phyloP scores from a whole-genome alignment of 2,113 vertebrate genomes.

The Onychostoma macrolepis region DNA sequence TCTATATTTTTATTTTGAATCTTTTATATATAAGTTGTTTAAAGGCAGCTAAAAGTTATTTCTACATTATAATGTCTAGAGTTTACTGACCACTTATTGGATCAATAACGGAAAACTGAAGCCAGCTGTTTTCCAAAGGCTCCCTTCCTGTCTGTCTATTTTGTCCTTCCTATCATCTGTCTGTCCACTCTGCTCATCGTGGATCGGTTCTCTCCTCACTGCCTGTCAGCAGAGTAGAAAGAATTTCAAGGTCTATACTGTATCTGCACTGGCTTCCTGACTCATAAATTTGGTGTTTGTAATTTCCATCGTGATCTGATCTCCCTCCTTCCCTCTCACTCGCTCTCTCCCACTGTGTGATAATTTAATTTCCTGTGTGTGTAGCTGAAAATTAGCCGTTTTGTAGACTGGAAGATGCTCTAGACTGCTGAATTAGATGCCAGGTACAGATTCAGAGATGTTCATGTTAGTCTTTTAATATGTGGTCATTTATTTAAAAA shows the following conservation, averaged over 20 bases:
- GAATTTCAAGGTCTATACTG: conserved; percentile 15
- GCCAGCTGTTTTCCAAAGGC: neutral
- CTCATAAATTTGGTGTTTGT: conserved; percentile 2
- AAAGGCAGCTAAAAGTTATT: neutral
- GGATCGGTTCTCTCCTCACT: neutral
- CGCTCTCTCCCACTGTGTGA: neutral
- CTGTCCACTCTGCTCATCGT: neutral
- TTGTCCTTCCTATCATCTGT: neutral
- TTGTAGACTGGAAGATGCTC: neutral
- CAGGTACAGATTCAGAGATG: neutral
- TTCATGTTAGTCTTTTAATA: neutral
- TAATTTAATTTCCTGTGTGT: conserved; percentile 23
- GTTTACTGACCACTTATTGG: neutral
- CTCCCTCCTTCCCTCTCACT: neutral
- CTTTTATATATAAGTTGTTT: neutral
- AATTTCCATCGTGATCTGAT: conserved; percentile 9
- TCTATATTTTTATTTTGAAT: neutral
- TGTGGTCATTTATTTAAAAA: neutral
- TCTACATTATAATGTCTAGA: too few species aligned
- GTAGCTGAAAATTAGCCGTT: neutral
- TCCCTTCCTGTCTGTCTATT: neutral
- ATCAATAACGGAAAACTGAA: neutral
- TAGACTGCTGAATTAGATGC: neutral
- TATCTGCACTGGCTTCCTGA: neutral
- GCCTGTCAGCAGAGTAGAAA: neutral